Conservation (phyloP, 2,888 invertebrate species). For the Phorcus lineatus region DNA sequence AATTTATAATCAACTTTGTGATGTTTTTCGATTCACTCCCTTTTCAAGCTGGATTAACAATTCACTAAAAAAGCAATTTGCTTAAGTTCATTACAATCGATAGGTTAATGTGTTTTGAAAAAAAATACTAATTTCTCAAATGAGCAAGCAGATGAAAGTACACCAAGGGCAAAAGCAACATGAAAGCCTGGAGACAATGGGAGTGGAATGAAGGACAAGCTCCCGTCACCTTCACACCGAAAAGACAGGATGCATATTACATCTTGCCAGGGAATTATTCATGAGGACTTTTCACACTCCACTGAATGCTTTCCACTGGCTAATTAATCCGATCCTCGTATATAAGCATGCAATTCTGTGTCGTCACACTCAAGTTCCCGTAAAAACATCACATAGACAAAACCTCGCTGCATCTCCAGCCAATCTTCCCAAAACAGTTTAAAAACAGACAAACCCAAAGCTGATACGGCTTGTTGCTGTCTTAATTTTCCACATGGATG, state of each 20-base stretch:
- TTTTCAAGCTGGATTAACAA: too few species aligned
- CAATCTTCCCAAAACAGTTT: not conserved
- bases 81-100: too few species aligned
- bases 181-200: constrained; percentile 7
- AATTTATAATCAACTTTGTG: too few species aligned
- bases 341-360: not conserved
- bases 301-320: not conserved
- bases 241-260: constrained; percentile 5
- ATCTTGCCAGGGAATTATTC: constrained; percentile 4
- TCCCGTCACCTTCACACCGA: not conserved
- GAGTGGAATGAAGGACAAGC: not conserved
- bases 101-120: constrained; percentile 2
- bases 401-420: not conserved
- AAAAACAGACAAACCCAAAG: not conserved
- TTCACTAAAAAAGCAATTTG: too few species aligned
- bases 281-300: constrained; percentile 5
- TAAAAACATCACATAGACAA: not conserved
- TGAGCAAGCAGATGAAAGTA: not conserved
- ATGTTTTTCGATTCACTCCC: too few species aligned
- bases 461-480: constrained; percentile 4
- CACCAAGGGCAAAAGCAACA: not conserved
- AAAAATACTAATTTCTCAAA: constrained; percentile 1
- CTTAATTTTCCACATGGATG: constrained; percentile 16
- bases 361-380: not conserved
- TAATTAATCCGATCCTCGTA: constrained; percentile 11